Percentiles rank a stretch among this genome's conserved stretches.
Conservation (phyloP, 1,140 invertebrate species). For the Drosophila novamexicana region DNA sequence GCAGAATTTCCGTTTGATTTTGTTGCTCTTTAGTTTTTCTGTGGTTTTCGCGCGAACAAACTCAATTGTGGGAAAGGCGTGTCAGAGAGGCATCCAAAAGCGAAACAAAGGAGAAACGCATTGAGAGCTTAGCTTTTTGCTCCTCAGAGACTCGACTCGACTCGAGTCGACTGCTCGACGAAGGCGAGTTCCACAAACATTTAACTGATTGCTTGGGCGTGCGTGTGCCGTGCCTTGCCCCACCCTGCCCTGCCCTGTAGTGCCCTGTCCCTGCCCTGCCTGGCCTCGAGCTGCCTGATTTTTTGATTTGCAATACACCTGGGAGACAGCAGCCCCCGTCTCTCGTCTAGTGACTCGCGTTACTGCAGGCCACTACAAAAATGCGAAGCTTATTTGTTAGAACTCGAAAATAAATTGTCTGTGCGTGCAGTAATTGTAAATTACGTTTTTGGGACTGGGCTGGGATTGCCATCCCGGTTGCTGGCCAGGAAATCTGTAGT, state of each 20-base stretch:
- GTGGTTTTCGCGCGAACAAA: slow-evolving; percentile 48
- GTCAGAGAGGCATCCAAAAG: slow-evolving; percentile 26
- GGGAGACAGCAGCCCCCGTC: slow-evolving; percentile 51
- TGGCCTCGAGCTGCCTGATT: slow-evolving; percentile 55
- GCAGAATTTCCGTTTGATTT: slow-evolving; percentile 33
- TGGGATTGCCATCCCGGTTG: not conserved
- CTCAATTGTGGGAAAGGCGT: slow-evolving; percentile 51
- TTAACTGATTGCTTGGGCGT: slow-evolving; percentile 84
- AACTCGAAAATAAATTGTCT: slow-evolving; percentile 82
- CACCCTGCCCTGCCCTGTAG: not conserved
- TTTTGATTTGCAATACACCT: slow-evolving; percentile 84
- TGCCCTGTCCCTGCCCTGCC: not conserved
- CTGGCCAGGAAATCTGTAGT: slow-evolving; percentile 13
- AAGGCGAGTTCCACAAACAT: slow-evolving; percentile 83
- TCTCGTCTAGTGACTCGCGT: slow-evolving; percentile 6
- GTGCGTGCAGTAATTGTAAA: slow-evolving; percentile 84
- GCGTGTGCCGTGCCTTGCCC: slow-evolving; percentile 38
- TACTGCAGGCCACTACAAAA: slow-evolving; percentile 36
- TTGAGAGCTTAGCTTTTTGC: slow-evolving; percentile 16
- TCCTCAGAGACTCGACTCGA: slow-evolving; percentile 52
- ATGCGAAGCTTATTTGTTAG: slow-evolving; percentile 71
- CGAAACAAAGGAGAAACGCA: slow-evolving; percentile 14
- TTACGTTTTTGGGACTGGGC: slow-evolving; percentile 52
- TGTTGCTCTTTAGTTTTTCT: slow-evolving; percentile 39
- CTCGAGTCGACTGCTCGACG: slow-evolving; percentile 42